phyloP scores from a whole-genome alignment of 2,113 vertebrate species.

The Cheirogaleus medius region DNA sequence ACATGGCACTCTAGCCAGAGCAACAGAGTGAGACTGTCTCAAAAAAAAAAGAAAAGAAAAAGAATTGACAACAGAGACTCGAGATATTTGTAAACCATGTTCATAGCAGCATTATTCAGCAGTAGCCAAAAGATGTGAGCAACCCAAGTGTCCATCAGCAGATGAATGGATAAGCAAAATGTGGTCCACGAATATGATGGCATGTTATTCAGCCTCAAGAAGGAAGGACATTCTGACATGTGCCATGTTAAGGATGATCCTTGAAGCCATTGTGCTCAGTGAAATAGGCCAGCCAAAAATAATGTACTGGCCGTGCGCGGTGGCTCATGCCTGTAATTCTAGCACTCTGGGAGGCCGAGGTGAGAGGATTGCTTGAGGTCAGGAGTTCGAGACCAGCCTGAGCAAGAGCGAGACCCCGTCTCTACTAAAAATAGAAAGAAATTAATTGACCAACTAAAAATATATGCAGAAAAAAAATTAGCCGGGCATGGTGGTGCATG shows the following conservation, averaged over 20 bases:
- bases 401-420: no score
- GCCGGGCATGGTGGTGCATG: no score
- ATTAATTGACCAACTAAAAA: no score
- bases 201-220: not conserved
- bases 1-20: no score
- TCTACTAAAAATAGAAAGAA: no score
- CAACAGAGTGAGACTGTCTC: no score
- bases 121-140: not conserved
- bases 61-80: not conserved
- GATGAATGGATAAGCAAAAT: not conserved
- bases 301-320: not conserved
- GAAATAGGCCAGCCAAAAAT: not conserved
- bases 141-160: not conserved
- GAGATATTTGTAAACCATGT: not conserved
- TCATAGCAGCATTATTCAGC: not conserved
- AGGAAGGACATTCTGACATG: not conserved
- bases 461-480: no score
- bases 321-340: no score
- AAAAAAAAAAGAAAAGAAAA: no score
- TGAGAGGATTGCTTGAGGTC: no score
- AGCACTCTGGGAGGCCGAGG: no score
- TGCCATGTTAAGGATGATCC: not conserved
- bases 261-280: not conserved
- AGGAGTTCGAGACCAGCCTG: no score
- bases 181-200: not conserved